Evolutionary conservation across 1,140 invertebrate species (phyloP), one percentile per base, ranked within the genome.

Genomic region (Drosophila malerkotliana): DNA sequence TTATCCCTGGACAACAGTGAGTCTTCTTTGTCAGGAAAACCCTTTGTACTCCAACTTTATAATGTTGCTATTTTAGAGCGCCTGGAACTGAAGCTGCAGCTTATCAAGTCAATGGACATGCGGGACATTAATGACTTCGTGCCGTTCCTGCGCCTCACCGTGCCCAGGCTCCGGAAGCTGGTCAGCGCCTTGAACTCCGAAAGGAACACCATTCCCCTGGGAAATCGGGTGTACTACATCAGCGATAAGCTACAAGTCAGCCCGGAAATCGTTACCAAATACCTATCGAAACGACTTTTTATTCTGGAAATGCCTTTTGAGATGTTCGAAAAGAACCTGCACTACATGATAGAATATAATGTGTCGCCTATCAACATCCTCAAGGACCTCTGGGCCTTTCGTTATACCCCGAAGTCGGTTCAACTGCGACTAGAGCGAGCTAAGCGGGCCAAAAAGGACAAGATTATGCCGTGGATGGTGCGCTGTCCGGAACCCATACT

Each of bases 381-480:
- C 9, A 93, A 91, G 52, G 93, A 94, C 79, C 81, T 93, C 3
- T 94, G 93, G 93, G 91, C 92, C 6, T 93, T 94, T 55, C 91
- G 90, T 9, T 93, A 93, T 71, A 92, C 79, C 18, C 64, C 89
- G 4, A 68, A 91, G 14, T 77, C 78, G 0, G 92, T 93, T 14
- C 68, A 87, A 60, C 7, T 91, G 34, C 85, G 93, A 3, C 60
- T 94, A 24, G 77, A 92, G 51, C 73, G 81, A 4, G 92, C 92
- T 0, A 92, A 91, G 69, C 60, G 88, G 15, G 90, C 91, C 14
- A 92, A 93, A 14, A 88, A 94, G 18, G 85, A 88, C 34, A 91
- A 90, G 57, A 79, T 93, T 4, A 94, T 93, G 89, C 93, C 93
- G 0, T 94, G 93, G 93, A 93, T 94, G 93, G 84, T 94, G 8